Conservation (phyloP, 2,797 vertebrate genomes). For the Malurus splendens region DNA sequence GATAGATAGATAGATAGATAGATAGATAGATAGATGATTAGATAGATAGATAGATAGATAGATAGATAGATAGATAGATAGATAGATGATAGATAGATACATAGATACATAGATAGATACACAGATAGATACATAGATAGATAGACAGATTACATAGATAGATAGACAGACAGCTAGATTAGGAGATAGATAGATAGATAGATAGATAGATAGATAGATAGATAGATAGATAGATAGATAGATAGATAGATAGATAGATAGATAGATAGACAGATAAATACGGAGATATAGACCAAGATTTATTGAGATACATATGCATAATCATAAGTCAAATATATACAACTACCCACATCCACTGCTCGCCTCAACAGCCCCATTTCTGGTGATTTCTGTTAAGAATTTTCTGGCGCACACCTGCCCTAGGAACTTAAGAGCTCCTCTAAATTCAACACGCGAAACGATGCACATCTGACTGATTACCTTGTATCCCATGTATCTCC, state of each 20-base stretch:
- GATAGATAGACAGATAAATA: neutral
- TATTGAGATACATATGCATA: neutral
- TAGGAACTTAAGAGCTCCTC: neutral
- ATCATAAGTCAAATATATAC: neutral
- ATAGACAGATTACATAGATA: neutral
- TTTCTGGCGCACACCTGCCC: neutral
- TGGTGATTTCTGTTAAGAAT: neutral
- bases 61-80: too few species aligned
- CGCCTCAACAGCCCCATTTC: neutral
- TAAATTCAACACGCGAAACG: neutral
- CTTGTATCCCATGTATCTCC: neutral
- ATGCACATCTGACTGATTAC: neutral
- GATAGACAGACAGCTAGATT: too few species aligned
- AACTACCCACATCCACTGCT: neutral
- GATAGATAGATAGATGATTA: neutral
- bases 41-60: neutral
- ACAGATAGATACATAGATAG: too few species aligned
- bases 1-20: too few species aligned
- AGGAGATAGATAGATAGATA: too few species aligned
- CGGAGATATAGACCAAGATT: neutral
- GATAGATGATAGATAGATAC: too few species aligned
- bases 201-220: too few species aligned
- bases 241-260: neutral
- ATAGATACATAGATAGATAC: neutral
- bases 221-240: too few species aligned